Evolutionary conservation across 2,113 vertebrate genomes (phyloP).

Genomic region (Mormyrus lacerda): DNA sequence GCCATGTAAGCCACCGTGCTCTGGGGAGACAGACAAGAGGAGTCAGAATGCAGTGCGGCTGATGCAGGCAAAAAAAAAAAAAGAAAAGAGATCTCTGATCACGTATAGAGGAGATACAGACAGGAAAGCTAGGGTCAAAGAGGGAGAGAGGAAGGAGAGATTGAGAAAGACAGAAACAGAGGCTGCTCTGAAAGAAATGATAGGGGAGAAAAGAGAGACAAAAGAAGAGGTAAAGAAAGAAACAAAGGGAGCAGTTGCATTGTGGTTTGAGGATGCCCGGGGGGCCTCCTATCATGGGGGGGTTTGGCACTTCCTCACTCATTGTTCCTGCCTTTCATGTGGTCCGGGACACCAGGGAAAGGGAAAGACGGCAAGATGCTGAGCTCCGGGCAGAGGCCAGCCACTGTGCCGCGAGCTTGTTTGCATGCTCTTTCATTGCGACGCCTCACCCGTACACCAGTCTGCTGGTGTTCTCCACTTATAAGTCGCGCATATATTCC

Average conservation of each 20-base stretch:
- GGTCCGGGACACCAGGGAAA: conserved; percentile 37
- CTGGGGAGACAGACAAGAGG: neutral
- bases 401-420: neutral
- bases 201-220: neutral
- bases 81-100: neutral
- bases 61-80: too few species aligned
- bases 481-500: neutral
- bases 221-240: neutral
- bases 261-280: conserved; percentile 42
- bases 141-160: neutral
- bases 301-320: conserved; percentile 15
- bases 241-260: conserved; percentile 1
- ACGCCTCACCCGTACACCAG: neutral
- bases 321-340: conserved; percentile 44
- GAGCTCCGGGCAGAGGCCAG: conserved; percentile 38
- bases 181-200: neutral
- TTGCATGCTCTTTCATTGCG: neutral
- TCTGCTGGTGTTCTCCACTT: neutral
- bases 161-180: neutral
- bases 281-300: conserved; percentile 12
- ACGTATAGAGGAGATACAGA: neutral
- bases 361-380: conserved; percentile 29
- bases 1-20: neutral
- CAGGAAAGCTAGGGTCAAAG: neutral
- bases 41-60: neutral